phyloP scores from a whole-genome alignment of 2,113 vertebrate species.

The Geococcyx californianus region DNA sequence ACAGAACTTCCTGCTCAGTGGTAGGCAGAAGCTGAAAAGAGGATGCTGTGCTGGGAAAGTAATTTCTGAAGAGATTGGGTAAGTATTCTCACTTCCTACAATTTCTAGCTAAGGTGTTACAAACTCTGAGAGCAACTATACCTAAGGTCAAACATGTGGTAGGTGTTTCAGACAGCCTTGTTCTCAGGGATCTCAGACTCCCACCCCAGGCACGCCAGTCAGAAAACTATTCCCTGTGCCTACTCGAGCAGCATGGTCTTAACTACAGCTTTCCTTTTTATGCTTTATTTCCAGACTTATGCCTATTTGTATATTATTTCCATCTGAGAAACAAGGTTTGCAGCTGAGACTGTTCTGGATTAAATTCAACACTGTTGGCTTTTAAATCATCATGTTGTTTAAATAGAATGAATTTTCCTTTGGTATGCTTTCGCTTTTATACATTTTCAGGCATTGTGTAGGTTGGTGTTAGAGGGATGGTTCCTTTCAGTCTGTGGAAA shows the following conservation, averaged over 20 bases:
- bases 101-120: neutral
- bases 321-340: neutral
- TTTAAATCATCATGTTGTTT: neutral
- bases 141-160: rapidly evolving
- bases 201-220: neutral
- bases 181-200: neutral
- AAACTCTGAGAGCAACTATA: neutral
- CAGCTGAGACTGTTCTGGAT: neutral
- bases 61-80: neutral
- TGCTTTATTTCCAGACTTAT: neutral
- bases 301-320: neutral
- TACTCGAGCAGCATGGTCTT: neutral
- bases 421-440: neutral
- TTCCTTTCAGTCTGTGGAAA: neutral
- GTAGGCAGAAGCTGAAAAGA: slow-evolving; percentile 5
- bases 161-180: neutral
- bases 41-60: neutral
- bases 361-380: neutral
- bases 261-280: neutral
- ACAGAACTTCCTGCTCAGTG: neutral
- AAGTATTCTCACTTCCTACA: neutral
- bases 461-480: neutral
- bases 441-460: neutral
- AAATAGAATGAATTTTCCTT: neutral
- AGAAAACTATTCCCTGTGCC: neutral